These are phyloP conservation scores for Sarcophaga variegata DNA, from an alignment of 2,888 invertebrate genomes.

Conservation along the genomic window DNA sequence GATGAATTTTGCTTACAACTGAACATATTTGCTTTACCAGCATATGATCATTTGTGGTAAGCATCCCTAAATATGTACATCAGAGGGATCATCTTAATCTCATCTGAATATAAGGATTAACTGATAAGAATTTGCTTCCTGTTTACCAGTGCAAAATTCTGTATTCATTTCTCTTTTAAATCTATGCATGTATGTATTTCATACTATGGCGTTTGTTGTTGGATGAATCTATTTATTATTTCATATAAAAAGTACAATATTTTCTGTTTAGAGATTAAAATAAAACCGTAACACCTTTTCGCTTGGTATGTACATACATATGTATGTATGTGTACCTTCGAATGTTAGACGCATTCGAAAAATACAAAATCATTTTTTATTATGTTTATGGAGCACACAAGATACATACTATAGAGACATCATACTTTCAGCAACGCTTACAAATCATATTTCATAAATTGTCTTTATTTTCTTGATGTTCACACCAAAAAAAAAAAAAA, in stretches of 20 bases:
- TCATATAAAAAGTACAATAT: conserved; percentile 9
- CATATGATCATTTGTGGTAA: neutral
- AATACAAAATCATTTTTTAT: conserved; percentile 24
- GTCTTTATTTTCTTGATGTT: conserved; percentile 63
- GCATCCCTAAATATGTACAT: conserved; percentile 45
- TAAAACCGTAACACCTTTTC: conserved; percentile 64
- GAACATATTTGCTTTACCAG: neutral
- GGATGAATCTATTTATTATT: conserved; percentile 1
- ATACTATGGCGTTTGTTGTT: neutral
- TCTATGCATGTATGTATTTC: neutral
- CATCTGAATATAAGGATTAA: conserved; percentile 70
- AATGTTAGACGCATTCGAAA: conserved; percentile 44
- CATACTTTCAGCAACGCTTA: conserved; percentile 9
- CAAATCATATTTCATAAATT: conserved; percentile 46
- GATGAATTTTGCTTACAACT: no score
- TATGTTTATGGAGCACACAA: neutral
- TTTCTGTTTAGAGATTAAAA: conserved; percentile 61
- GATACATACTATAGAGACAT: neutral
- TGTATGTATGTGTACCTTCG: conserved; percentile 18
- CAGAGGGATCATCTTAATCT: conserved; percentile 70
- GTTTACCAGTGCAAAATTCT: conserved; percentile 39
- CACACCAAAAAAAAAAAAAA: conserved; percentile 45
- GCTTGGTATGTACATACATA: conserved; percentile 39
- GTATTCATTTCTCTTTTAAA: neutral
- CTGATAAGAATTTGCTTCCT: conserved; percentile 66